Evolutionary conservation across 2,113 vertebrate genomes (phyloP).

Genomic region (Cynopterus brachyotis): DNA sequence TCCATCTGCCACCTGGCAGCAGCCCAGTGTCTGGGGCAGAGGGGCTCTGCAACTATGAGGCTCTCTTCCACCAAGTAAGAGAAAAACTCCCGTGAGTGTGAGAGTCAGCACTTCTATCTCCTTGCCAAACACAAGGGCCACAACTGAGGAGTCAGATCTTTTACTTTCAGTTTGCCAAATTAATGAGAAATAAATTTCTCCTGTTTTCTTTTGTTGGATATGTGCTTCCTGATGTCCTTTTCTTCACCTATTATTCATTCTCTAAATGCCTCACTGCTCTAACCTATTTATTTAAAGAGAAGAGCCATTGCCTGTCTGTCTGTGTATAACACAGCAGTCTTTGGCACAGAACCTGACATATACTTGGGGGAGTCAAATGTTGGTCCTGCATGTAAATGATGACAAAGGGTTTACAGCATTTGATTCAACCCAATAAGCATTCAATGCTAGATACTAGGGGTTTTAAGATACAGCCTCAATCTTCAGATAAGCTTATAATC

Average conservation of each 20-base stretch:
- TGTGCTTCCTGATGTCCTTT: not conserved
- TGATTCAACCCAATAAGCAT: not conserved
- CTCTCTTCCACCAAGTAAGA: no score
- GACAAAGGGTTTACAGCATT: not conserved
- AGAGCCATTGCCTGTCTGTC: not conserved
- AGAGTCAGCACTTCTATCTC: not conserved
- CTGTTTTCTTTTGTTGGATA: not conserved
- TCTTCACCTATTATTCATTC: not conserved
- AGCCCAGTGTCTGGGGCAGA: not conserved
- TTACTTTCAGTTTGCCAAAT: not conserved
- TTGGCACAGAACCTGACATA: not conserved
- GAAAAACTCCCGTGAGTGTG: not conserved
- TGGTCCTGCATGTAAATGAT: no score
- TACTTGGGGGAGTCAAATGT: not conserved
- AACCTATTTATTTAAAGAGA: not conserved
- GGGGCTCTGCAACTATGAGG: not conserved
- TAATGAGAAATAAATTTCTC: not conserved
- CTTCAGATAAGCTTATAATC: not conserved
- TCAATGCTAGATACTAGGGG: not conserved
- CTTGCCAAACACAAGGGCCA: not conserved
- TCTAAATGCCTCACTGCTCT: not conserved
- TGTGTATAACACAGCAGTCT: not conserved
- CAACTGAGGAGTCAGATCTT: not conserved
- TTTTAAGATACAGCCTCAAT: not conserved
- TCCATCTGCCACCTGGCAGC: not conserved